phyloP scores from a whole-genome alignment of 30 jellyfish, hydroid and myxozoan species.

The Sanderia malayensis region DNA sequence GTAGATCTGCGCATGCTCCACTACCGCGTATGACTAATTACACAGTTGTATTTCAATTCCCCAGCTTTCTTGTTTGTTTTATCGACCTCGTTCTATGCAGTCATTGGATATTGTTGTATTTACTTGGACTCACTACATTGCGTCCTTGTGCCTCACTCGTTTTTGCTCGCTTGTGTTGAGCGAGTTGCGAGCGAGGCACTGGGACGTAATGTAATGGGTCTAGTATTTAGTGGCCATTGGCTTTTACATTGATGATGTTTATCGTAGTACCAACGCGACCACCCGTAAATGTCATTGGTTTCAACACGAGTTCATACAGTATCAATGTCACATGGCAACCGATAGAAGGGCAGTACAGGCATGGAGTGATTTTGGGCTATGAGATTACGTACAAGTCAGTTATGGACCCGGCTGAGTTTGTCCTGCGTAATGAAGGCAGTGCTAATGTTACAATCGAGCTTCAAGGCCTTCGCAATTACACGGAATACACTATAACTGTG shows the following conservation, averaged over 20 bases:
- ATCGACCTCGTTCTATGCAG: too few relatives aligned
- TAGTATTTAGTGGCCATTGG: too few relatives aligned
- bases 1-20: background rate
- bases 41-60: too few relatives aligned
- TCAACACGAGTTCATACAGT: constrained; percentile 37
- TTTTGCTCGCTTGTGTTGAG: too few relatives aligned
- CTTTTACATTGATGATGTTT: too few relatives aligned
- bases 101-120: too few relatives aligned
- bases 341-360: constrained; percentile 11
- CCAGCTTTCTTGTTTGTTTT: too few relatives aligned
- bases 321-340: constrained; percentile 28
- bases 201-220: too few relatives aligned
- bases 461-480: constrained; percentile 8
- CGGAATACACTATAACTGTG: constrained; percentile 8
- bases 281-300: constrained; percentile 9
- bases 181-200: too few relatives aligned
- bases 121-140: too few relatives aligned
- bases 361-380: constrained; percentile 35
- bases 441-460: constrained; percentile 9
- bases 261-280: constrained; percentile 25
- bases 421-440: constrained; percentile 12
- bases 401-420: background rate
- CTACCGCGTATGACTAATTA: too few relatives aligned
- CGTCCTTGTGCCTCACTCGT: too few relatives aligned
- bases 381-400: background rate